These are phyloP conservation scores for Mythimna pallens DNA, from an alignment of 2,888 invertebrate genomes.

Conservation along the genomic window DNA sequence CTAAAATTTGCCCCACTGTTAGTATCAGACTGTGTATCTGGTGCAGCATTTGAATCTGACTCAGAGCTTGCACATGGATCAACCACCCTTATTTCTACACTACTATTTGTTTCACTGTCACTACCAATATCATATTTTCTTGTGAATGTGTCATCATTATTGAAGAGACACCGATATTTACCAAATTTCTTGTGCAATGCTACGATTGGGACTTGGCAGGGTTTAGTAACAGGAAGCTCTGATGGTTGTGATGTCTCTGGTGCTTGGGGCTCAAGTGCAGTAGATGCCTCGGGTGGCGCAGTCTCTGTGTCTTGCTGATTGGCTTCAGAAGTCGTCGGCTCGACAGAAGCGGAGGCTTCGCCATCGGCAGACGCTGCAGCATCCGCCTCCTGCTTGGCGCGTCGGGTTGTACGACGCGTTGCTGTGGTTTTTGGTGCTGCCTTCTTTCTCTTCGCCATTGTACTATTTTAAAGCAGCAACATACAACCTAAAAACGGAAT, in stretches of 20 bases:
- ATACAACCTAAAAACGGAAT: constrained; percentile 78
- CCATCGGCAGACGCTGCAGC: constrained; percentile 70
- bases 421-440: constrained; percentile 78
- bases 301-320: constrained; percentile 50
- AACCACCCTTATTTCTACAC: constrained; percentile 83
- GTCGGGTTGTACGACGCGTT: constrained; percentile 81
- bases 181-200: constrained; percentile 90
- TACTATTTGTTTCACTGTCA: constrained; percentile 89
- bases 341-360: constrained; percentile 73
- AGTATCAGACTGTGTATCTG: constrained; percentile 82
- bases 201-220: constrained; percentile 77
- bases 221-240: constrained; percentile 63
- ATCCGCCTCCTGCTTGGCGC: constrained; percentile 80
- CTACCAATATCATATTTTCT: constrained; percentile 86
- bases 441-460: constrained; percentile 87
- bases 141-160: constrained; percentile 80
- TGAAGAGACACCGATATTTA: constrained; percentile 89
- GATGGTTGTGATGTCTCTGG: constrained; percentile 64
- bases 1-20: constrained; percentile 78
- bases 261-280: constrained; percentile 62
- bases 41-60: constrained; percentile 86
- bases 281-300: constrained; percentile 50
- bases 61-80: constrained; percentile 87
- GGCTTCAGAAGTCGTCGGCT: constrained; percentile 37
- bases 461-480: constrained; percentile 68